phyloP scores from a whole-genome alignment of 2,797 vertebrate species.

The Pelobates cultripes region DNA sequence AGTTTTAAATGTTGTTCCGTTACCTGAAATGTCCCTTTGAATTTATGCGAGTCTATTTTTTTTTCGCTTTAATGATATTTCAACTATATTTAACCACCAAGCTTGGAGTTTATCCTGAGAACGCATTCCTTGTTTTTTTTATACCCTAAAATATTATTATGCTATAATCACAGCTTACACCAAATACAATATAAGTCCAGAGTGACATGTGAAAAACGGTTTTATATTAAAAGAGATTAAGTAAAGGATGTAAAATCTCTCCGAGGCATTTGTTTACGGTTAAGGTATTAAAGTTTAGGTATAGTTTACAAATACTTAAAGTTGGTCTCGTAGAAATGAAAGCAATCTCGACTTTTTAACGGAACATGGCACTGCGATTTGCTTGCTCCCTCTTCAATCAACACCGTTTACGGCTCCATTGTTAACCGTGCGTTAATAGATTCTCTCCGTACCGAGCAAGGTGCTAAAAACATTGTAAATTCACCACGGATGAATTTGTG shows the following conservation, averaged over 20 bases:
- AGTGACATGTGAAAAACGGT: conserved; percentile 33
- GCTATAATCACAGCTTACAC: conserved; percentile 1
- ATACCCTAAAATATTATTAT: conserved; percentile 29
- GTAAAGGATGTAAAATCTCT: conserved; percentile 37
- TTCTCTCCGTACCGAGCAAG: conserved; percentile 18
- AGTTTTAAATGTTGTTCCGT: too few species aligned
- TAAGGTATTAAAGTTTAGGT: conserved; percentile 30
- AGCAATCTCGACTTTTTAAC: not conserved
- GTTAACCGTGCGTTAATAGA: conserved; percentile 37
- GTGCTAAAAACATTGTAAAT: conserved; percentile 43
- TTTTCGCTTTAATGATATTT: not conserved
- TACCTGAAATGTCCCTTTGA: not conserved
- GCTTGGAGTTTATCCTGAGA: not conserved
- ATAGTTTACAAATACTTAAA: conserved; percentile 44
- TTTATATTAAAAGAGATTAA: conserved; percentile 49
- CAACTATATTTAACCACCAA: not conserved
- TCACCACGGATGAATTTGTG: conserved; percentile 31
- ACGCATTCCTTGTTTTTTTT: conserved; percentile 17
- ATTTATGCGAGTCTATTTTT: not conserved
- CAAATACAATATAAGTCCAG: conserved; percentile 30
- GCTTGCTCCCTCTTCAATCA: conserved; percentile 18
- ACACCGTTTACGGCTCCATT: not conserved
- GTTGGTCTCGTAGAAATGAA: not conserved
- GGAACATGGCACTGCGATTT: not conserved
- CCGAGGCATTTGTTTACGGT: conserved; percentile 22